These are phyloP conservation scores for Candoia aspera DNA, from an alignment of 2,113 vertebrate species.

Conservation along the genomic window DNA sequence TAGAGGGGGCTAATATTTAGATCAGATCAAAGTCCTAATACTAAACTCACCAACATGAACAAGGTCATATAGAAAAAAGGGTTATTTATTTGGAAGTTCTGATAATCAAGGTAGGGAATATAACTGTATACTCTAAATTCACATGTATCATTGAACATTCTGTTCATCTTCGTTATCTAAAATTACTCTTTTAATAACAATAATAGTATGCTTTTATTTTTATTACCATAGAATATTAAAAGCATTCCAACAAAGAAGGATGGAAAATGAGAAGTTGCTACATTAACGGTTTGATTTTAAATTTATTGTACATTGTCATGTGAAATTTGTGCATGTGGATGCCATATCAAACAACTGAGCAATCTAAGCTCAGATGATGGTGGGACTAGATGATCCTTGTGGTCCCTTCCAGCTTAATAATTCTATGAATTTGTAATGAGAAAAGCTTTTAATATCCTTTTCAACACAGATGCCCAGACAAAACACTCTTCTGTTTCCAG, in stretches of 20 bases:
- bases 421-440: neutral
- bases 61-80: neutral
- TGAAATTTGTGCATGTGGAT: neutral
- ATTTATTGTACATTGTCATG: neutral
- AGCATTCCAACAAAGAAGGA: neutral
- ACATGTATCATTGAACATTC: neutral
- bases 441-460: neutral
- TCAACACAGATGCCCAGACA: neutral
- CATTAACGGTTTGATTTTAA: neutral
- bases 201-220: neutral
- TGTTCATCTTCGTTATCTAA: neutral
- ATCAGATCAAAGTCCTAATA: conserved; percentile 1
- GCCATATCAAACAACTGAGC: neutral
- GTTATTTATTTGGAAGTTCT: neutral
- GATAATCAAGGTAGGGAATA: neutral
- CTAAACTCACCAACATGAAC: rapidly evolving
- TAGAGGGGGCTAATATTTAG: conserved; percentile 63
- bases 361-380: neutral
- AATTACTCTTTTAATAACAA: neutral
- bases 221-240: neutral
- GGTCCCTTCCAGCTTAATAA: neutral
- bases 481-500: neutral
- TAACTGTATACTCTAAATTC: neutral
- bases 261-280: neutral
- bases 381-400: neutral